A percentile compares a stretch with the other conserved stretches of the same genome.
Conservation (phyloP, 2,113 vertebrate genomes). For the Ciconia stormi region DNA sequence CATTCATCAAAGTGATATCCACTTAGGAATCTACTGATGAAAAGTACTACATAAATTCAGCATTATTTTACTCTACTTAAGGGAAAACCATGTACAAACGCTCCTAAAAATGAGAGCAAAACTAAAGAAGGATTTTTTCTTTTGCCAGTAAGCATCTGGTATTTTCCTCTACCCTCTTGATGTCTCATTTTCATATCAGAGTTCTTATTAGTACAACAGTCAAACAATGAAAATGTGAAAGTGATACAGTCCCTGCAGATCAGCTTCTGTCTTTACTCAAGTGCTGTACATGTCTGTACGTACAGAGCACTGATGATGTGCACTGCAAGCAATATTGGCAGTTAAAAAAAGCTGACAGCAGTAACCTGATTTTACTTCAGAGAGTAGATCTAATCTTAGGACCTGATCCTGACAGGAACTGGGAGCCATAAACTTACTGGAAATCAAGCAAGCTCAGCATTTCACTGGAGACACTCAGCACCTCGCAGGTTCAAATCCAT, state of each 20-base stretch:
- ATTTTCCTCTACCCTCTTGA: neutral
- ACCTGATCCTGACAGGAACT: neutral
- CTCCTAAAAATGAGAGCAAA: neutral
- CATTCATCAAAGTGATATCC: neutral
- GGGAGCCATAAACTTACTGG: neutral
- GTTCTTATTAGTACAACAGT: neutral
- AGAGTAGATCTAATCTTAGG: neutral
- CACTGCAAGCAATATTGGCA: neutral
- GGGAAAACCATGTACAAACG: neutral
- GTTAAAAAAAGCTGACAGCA: neutral
- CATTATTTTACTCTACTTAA: neutral
- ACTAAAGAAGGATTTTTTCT: neutral
- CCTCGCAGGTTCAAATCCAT: slow-evolving; percentile 32
- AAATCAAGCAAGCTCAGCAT: slow-evolving; percentile 21
- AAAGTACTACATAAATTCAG: neutral
- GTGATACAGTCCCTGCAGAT: neutral
- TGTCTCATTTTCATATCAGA: slow-evolving; percentile 15
- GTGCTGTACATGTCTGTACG: neutral
- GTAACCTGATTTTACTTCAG: slow-evolving; percentile 14
- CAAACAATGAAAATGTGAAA: slow-evolving; percentile 21
- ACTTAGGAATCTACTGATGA: neutral
- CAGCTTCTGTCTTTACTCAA: neutral
- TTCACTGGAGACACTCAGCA: slow-evolving; percentile 23
- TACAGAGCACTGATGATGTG: neutral
- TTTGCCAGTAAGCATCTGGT: neutral